phyloP scores from a whole-genome alignment of 2,888 invertebrate genomes.

The Pristionchus entomophagus region DNA sequence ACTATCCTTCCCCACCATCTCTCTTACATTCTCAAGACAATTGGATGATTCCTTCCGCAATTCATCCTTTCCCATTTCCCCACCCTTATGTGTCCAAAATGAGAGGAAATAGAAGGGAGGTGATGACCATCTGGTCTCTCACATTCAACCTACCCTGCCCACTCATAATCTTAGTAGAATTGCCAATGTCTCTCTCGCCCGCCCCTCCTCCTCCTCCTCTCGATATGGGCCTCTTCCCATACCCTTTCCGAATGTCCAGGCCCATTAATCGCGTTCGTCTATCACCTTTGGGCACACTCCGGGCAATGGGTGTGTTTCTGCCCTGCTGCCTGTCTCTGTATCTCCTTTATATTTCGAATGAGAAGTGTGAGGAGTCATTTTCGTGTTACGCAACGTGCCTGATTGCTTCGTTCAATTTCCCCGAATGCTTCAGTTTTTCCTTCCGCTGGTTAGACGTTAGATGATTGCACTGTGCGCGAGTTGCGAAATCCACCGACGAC shows the following conservation, averaged over 20 bases:
- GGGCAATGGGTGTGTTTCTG: background rate
- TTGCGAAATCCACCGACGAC: background rate
- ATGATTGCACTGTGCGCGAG: no score
- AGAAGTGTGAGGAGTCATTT: no score
- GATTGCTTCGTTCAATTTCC: background rate
- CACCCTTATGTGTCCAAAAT: conserved; percentile 13
- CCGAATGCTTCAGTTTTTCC: no score
- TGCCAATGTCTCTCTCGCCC: background rate
- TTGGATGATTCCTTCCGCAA: no score
- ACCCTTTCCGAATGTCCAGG: background rate
- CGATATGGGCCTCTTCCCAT: background rate
- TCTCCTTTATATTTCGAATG: no score
- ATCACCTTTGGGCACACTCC: background rate
- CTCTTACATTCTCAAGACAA: no score
- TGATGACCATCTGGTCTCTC: conserved; percentile 5
- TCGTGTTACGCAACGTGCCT: no score
- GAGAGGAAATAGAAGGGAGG: background rate
- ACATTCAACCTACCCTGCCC: no score
- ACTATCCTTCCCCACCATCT: no score
- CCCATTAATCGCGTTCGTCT: background rate
- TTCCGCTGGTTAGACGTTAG: no score
- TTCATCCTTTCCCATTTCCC: background rate
- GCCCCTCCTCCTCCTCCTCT: background rate
- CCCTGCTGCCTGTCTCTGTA: background rate
- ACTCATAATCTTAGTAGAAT: conserved; percentile 2